phyloP scores from a whole-genome alignment of 2,113 vertebrate genomes.

The Mirza zaza region DNA sequence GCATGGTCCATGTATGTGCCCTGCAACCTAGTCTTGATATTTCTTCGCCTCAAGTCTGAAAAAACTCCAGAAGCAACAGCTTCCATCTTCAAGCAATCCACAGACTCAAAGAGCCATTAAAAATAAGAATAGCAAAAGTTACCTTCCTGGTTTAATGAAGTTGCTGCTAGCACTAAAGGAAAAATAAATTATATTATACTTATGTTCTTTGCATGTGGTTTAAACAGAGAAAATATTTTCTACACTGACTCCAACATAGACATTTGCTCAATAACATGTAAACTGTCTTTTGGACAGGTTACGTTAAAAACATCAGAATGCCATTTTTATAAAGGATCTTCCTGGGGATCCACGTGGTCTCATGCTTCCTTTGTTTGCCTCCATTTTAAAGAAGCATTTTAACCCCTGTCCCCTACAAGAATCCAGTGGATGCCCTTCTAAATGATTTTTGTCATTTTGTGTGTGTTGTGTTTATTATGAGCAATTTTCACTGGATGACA shows the following conservation, averaged over 20 bases:
- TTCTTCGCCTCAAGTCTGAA: not conserved
- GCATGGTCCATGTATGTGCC: not conserved
- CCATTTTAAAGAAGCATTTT: constrained; percentile 52
- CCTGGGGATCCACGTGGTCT: constrained; percentile 51
- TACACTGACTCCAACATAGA: not conserved
- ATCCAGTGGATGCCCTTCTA: constrained; percentile 21
- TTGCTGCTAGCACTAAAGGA: not conserved
- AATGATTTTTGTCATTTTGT: constrained; percentile 55
- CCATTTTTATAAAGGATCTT: constrained; percentile 79
- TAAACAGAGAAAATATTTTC: not conserved
- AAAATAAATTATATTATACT: not conserved
- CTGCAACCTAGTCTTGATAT: not conserved
- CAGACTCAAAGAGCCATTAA: constrained; percentile 50
- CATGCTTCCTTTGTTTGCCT: constrained; percentile 55
- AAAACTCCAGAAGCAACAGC: constrained; percentile 56
- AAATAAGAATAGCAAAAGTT: constrained; percentile 57
- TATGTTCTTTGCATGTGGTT: constrained; percentile 6
- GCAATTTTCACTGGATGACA: constrained; percentile 64
- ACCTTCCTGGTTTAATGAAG: constrained; percentile 1
- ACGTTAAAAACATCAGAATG: constrained; percentile 60
- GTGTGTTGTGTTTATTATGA: constrained; percentile 7
- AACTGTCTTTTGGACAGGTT: constrained; percentile 33
- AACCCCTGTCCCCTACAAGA: not conserved
- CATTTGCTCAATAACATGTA: constrained; percentile 5
- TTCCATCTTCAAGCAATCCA: constrained; percentile 14